Conservation (phyloP, 2,888 invertebrate species). For the Lingula anatina region DNA sequence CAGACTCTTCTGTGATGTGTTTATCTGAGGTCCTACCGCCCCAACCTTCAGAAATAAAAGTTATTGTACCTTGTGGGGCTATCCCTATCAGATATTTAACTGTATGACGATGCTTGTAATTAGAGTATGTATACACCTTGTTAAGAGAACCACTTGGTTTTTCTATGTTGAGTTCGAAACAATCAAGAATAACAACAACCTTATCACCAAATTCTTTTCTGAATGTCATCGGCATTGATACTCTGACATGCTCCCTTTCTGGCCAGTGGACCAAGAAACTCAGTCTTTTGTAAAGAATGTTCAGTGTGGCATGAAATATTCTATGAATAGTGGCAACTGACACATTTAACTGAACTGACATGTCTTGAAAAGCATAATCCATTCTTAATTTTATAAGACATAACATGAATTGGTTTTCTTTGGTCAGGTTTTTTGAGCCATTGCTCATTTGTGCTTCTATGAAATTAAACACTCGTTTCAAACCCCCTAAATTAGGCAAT, state of each 20-base stretch:
- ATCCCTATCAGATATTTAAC: slow-evolving; percentile 21
- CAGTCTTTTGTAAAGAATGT: slow-evolving; percentile 6
- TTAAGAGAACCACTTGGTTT: slow-evolving; percentile 3
- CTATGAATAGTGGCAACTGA: slow-evolving; percentile 5
- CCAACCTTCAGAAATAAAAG: slow-evolving; percentile 21
- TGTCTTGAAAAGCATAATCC: slow-evolving; percentile 7
- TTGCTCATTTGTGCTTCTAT: slow-evolving; percentile 4
- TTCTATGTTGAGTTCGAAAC: slow-evolving; percentile 8
- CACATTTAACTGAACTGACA: slow-evolving; percentile 7
- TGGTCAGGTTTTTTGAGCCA: slow-evolving; percentile 4
- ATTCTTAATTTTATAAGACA: slow-evolving; percentile 9
- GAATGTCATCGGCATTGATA: slow-evolving; percentile 11
- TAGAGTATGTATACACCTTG: slow-evolving; percentile 7
- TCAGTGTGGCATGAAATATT: slow-evolving; percentile 6
- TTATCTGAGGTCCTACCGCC: slow-evolving; percentile 22
- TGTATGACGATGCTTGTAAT: slow-evolving; percentile 13
- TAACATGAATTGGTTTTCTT: slow-evolving; percentile 8
- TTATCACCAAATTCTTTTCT: slow-evolving; percentile 8
- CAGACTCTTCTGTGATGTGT: slow-evolving; percentile 15
- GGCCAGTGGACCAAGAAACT: slow-evolving; percentile 7
- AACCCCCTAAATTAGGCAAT: slow-evolving; percentile 4
- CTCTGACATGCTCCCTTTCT: slow-evolving; percentile 1
- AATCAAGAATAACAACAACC: slow-evolving; percentile 6
- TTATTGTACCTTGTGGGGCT: slow-evolving; percentile 17
- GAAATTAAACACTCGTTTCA: slow-evolving; percentile 6